Evolutionary conservation across 1,140 invertebrate genomes (phyloP).

Genomic region (Himalopsyche phryganea): DNA sequence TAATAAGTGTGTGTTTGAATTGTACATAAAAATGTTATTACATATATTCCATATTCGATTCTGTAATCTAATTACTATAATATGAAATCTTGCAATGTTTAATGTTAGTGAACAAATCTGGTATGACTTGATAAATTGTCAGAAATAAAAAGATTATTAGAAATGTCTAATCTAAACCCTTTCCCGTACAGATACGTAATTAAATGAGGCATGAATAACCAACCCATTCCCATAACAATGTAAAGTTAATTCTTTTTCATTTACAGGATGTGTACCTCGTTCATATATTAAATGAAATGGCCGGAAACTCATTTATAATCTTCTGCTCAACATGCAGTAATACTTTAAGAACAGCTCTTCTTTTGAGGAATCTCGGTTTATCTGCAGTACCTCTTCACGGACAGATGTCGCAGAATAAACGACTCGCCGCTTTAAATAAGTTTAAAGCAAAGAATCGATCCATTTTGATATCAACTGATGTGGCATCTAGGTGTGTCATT

Average conservation of each 20-base stretch:
- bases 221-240: no score
- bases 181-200: no score
- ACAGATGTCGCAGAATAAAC: slow-evolving; percentile 94
- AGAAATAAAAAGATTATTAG: no score
- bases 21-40: no score
- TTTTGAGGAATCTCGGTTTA: slow-evolving; percentile 85
- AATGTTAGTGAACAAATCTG: no score
- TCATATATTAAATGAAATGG: slow-evolving; percentile 92
- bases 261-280: slow-evolving; percentile 89
- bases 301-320: slow-evolving; percentile 96
- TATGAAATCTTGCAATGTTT: no score
- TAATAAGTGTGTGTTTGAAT: no score
- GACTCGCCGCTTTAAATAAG: slow-evolving; percentile 87
- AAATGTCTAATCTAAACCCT: no score
- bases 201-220: no score
- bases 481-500: slow-evolving; percentile 88
- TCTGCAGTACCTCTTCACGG: slow-evolving; percentile 94
- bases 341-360: slow-evolving; percentile 81
- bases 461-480: slow-evolving; percentile 95
- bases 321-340: slow-evolving; percentile 94
- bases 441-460: slow-evolving; percentile 86
- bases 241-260: background rate
- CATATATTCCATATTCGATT: no score
- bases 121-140: no score
- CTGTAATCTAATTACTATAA: no score